Evolutionary conservation across 2,113 vertebrate genomes (phyloP).

Genomic region (Ramphastos sulfuratus): DNA sequence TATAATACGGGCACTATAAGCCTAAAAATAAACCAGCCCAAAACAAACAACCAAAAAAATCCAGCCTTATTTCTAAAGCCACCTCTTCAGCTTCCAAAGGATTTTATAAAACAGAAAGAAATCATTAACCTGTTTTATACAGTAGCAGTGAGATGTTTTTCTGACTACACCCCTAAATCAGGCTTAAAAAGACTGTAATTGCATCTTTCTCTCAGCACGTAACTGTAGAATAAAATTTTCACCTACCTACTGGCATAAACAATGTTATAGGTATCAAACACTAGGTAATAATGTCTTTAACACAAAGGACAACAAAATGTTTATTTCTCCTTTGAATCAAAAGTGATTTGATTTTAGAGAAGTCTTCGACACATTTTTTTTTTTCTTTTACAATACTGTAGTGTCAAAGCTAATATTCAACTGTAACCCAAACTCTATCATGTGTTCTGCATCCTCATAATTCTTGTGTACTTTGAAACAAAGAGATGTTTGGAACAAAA

Average conservation of each 20-base stretch:
- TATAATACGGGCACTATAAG: background rate
- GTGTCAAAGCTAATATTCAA: constrained; percentile 13
- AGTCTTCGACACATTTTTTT: background rate
- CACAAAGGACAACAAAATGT: background rate
- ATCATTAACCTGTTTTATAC: background rate
- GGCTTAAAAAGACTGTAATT: constrained; percentile 9
- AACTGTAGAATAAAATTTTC: constrained; percentile 29
- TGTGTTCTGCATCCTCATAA: constrained; percentile 56
- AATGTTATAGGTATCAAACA: background rate
- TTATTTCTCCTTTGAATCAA: background rate
- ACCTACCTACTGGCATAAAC: background rate
- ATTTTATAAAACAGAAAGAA: constrained; percentile 9
- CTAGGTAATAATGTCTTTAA: background rate
- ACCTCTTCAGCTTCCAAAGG: background rate
- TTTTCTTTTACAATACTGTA: background rate
- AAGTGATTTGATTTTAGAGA: background rate
- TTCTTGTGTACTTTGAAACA: constrained; percentile 64
- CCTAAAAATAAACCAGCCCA: background rate
- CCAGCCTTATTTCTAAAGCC: background rate
- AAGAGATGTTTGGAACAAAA: constrained; percentile 60
- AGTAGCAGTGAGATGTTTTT: constrained; percentile 2
- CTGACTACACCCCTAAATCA: constrained; percentile 17
- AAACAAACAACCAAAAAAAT: background rate
- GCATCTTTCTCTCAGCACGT: background rate
- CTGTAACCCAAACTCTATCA: constrained; percentile 69